Evolutionary conservation across 2,888 invertebrate species (phyloP).

Genomic region (Sepioteuthis lessoniana): DNA sequence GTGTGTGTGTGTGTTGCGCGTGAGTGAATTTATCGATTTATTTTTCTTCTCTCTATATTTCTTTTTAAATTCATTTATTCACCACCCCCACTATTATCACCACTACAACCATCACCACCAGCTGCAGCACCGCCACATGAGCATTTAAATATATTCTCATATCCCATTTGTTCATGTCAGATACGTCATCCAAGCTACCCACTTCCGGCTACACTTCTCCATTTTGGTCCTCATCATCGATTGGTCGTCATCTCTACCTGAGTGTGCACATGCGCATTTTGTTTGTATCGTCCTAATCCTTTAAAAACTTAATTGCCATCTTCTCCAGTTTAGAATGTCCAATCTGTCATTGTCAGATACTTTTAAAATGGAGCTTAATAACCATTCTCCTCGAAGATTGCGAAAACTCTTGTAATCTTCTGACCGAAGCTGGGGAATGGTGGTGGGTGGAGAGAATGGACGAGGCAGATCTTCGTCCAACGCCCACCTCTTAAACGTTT

Average conservation of each 20-base stretch:
- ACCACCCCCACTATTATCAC: too few species aligned
- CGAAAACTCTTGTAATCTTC: constrained; percentile 17
- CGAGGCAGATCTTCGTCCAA: neutral
- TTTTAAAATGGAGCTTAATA: constrained; percentile 18
- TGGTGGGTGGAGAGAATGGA: neutral
- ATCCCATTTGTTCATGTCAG: neutral
- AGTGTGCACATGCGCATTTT: neutral
- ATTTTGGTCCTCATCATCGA: neutral
- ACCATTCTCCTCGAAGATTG: neutral
- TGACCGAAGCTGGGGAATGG: neutral
- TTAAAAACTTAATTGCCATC: constrained; percentile 10
- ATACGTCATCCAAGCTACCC: neutral
- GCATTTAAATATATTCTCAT: neutral
- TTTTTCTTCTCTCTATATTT: too few species aligned
- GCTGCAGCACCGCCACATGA: neutral
- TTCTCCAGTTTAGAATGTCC: constrained; percentile 8
- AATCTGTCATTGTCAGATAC: constrained; percentile 23
- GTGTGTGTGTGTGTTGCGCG: too few species aligned
- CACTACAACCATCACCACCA: too few species aligned
- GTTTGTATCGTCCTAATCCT: neutral
- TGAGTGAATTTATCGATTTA: too few species aligned
- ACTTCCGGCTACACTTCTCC: neutral
- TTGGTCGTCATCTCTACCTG: too few species aligned
- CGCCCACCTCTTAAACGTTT: neutral
- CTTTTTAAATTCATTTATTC: too few species aligned